Evolutionary conservation across 1,140 invertebrate species (phyloP).

Genomic region (Wiebesia pumilae): DNA sequence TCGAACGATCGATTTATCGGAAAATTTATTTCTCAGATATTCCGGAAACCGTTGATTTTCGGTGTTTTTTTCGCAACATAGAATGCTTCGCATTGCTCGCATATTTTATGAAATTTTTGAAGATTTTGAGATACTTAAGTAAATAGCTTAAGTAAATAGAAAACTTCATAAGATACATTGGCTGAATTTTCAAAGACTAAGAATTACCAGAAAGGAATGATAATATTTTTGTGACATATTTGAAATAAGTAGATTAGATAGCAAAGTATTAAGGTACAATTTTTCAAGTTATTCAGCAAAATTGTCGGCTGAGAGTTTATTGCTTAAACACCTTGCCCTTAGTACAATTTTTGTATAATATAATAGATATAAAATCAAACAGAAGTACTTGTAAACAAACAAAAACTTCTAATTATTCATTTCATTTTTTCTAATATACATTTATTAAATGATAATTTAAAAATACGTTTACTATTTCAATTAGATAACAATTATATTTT

Average conservation of each 20-base stretch:
- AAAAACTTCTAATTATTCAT: neutral
- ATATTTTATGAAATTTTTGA: no score
- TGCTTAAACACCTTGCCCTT: neutral
- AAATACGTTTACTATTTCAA: neutral
- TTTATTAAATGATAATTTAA: neutral
- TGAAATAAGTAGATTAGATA: neutral
- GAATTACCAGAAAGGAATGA: no score
- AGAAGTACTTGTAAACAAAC: neutral
- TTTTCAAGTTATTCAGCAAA: neutral
- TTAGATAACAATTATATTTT: neutral
- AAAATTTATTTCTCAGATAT: neutral
- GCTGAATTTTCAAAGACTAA: neutral
- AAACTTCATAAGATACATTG: neutral
- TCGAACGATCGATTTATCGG: conserved; percentile 1
- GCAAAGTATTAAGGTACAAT: neutral
- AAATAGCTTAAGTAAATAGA: no score
- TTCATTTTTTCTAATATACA: neutral
- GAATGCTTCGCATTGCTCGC: no score
- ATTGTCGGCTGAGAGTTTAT: neutral
- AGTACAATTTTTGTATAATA: neutral
- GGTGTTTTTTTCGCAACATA: neutral
- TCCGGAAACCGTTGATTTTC: neutral
- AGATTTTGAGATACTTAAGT: no score
- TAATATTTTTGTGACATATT: no score
- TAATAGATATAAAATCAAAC: neutral